These are phyloP conservation scores for Limenitis camilla DNA, from an alignment of 2,888 invertebrate species.

Conservation along the genomic window DNA sequence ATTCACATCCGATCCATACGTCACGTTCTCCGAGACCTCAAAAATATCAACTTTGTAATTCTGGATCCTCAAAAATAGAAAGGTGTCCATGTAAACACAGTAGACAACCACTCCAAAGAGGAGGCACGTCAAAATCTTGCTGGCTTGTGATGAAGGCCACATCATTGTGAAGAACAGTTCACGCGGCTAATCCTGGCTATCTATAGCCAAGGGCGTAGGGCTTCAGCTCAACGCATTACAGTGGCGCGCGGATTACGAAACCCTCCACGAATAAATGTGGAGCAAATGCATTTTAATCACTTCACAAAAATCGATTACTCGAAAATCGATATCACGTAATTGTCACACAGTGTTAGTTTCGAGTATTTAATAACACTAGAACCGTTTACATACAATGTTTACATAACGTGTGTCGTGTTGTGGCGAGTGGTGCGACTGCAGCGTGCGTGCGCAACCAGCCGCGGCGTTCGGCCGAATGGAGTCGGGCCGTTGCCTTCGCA, in stretches of 20 bases:
- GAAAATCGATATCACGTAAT: slow-evolving; percentile 12
- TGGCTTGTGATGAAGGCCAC: slow-evolving; percentile 82
- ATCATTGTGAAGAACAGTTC: slow-evolving; percentile 66
- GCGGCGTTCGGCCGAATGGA: slow-evolving; percentile 29
- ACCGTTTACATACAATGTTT: slow-evolving; percentile 15
- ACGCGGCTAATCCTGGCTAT: slow-evolving; percentile 19
- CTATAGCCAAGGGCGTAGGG: slow-evolving; percentile 26
- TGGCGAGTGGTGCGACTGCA: slow-evolving; percentile 7
- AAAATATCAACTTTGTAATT: slow-evolving; percentile 76
- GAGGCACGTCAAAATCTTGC: slow-evolving; percentile 77
- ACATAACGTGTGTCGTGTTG: slow-evolving; percentile 8
- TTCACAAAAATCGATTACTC: background rate
- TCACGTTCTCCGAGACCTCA: slow-evolving; percentile 32
- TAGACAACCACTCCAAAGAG: slow-evolving; percentile 75
- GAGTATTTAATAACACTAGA: background rate
- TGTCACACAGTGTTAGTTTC: background rate
- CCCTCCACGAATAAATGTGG: slow-evolving; percentile 18
- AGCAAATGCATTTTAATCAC: slow-evolving; percentile 7
- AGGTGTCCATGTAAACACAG: slow-evolving; percentile 83
- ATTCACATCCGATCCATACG: slow-evolving; percentile 39
- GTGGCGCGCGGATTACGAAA: slow-evolving; percentile 22
- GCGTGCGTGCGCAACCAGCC: slow-evolving; percentile 33
- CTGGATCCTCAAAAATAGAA: slow-evolving; percentile 81
- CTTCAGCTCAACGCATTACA: slow-evolving; percentile 22
- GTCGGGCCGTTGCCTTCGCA: slow-evolving; percentile 5